Evolutionary conservation across 2,888 invertebrate species (phyloP), one percentile per base, ranked within the genome.

Genomic region (Polyommatus icarus): DNA sequence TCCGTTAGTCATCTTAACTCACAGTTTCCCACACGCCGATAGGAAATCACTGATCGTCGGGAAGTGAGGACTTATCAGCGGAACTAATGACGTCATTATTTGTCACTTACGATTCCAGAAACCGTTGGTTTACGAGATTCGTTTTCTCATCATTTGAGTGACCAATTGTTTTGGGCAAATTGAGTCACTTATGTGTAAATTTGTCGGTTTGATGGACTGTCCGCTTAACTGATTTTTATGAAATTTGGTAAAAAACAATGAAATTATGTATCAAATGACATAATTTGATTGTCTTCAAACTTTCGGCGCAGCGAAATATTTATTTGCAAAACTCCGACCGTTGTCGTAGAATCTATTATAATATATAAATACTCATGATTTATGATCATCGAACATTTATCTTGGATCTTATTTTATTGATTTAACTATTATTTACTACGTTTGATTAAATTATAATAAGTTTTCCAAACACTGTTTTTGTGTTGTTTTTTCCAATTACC

Each of bases 11-110:
- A 61, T 36, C 5, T 18, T 71, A 71, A n/a, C 36, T 73, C 18
- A 24, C 15, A 75, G 15, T 50, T 75, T 75, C 75, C 54, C 75
- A 75, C 75, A 73, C 54, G 24, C 24, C 82, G 85, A 86, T 86
- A 89, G 91, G 91, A 91, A 90, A 85, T 87, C 84, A 88, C 88
- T 87, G 88, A 87, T 90, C 90, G 89, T 88, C 85, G 82, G 80
- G 81, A 82, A 83, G 81, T 82, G 82, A 80, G 82, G 79, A 79
- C 81, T 82, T 85, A 89, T 88, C 84, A 84, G 83, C 85, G 89
- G 86, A 85, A 86, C 88, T 90, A 90, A 92, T 91, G 88, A 87
- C 84, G 86, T 84, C 84, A 86, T 90, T 89, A 86, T 85, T 84
- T 82, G 82, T 79, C 77, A 78, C 75, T 77, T 78, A 76, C 73